Evolutionary conservation across 2,888 invertebrate species (phyloP).

Genomic region (Tenthredo notha): DNA sequence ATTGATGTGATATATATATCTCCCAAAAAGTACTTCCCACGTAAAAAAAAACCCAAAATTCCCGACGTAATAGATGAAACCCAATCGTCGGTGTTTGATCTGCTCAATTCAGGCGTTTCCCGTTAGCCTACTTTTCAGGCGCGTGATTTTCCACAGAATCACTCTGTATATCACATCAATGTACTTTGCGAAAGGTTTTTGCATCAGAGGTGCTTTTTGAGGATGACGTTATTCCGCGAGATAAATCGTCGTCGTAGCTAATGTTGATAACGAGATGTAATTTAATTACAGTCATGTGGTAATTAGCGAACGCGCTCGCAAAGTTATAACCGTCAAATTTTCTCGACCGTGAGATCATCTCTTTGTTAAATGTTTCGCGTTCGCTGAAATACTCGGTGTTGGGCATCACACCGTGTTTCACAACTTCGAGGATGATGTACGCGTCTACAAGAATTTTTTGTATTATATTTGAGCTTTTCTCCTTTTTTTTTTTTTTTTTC

Average conservation of each 20-base stretch:
- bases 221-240: neutral
- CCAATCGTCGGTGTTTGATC: too few relatives aligned
- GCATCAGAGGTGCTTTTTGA: too few relatives aligned
- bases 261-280: constrained; percentile 31
- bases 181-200: too few relatives aligned
- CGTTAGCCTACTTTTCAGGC: too few relatives aligned
- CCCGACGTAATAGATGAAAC: too few relatives aligned
- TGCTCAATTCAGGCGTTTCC: too few relatives aligned
- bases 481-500: neutral
- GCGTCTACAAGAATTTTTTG: neutral
- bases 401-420: neutral
- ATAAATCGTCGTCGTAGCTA: constrained; percentile 21
- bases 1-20: too few relatives aligned
- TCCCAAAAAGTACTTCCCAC: too few relatives aligned
- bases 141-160: too few relatives aligned
- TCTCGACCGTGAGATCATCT: neutral
- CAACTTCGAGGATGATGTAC: neutral
- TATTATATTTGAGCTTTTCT: neutral
- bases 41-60: too few relatives aligned
- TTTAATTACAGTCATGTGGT: constrained; percentile 29
- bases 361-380: neutral
- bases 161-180: too few relatives aligned
- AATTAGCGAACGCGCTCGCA: constrained; percentile 10
- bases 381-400: neutral
- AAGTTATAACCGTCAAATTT: constrained; percentile 8